These are phyloP conservation scores for Dufourea novaeangliae DNA, from an alignment of 1,140 invertebrate genomes.

Conservation along the genomic window DNA sequence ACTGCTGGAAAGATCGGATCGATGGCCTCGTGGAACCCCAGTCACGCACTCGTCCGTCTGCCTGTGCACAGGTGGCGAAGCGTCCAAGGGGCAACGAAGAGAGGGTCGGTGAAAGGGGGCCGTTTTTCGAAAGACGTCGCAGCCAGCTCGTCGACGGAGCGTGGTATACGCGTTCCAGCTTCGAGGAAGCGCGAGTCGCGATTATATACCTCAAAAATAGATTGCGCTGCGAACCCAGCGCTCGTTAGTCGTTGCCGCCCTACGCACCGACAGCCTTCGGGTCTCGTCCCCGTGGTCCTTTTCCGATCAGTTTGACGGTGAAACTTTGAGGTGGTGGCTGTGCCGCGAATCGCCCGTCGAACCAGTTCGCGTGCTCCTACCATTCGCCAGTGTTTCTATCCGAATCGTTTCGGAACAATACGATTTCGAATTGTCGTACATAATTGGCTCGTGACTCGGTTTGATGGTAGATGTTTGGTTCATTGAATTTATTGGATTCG, in stretches of 20 bases:
- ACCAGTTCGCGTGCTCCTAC: not conserved
- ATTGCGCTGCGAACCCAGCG: constrained; percentile 33
- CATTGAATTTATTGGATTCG: not conserved
- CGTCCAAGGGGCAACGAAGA: not conserved
- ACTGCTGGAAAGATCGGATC: constrained; percentile 10
- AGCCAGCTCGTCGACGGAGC: not conserved
- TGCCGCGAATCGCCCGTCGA: not conserved
- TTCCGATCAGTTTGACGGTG: constrained; percentile 57
- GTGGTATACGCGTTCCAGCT: constrained; percentile 27
- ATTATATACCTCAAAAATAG: constrained; percentile 67
- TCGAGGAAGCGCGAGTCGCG: constrained; percentile 55
- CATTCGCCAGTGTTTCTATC: not conserved
- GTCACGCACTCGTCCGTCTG: not conserved
- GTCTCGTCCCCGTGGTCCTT: constrained; percentile 32
- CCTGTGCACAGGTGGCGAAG: not conserved
- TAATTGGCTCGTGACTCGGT: not conserved
- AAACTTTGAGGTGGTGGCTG: constrained; percentile 40
- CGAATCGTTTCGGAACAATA: not conserved
- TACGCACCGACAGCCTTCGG: constrained; percentile 29
- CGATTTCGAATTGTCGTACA: not conserved
- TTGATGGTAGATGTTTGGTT: not conserved
- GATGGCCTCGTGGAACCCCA: constrained; percentile 3
- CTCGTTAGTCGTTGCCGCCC: constrained; percentile 55
- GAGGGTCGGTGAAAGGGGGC: constrained; percentile 53
- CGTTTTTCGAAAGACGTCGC: constrained; percentile 45